Conservation (phyloP, 2,888 invertebrate species). For the Lepidochitona cinerea region DNA sequence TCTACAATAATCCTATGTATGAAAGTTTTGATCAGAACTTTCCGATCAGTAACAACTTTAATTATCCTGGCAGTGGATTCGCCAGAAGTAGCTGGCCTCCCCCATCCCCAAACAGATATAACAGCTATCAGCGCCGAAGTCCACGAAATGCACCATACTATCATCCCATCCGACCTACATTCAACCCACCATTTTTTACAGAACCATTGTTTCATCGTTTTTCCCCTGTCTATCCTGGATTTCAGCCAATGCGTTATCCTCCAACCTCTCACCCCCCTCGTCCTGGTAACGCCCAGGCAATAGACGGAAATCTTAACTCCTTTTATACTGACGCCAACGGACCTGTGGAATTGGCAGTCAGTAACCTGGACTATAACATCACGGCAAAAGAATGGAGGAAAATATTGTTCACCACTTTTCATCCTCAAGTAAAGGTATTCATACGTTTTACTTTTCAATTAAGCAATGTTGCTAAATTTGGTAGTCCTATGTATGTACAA, state of each 20-base stretch:
- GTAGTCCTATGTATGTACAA: too few species aligned
- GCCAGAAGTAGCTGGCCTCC: neutral
- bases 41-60: neutral
- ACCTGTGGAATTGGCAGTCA: constrained; percentile 72
- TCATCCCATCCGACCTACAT: neutral
- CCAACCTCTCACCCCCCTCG: neutral
- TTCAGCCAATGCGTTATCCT: neutral
- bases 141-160: neutral
- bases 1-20: neutral
- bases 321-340: neutral
- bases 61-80: constrained; percentile 10
- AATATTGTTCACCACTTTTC: constrained; percentile 77
- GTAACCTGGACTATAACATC: constrained; percentile 81
- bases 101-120: constrained; percentile 7
- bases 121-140: neutral
- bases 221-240: neutral
- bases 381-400: constrained; percentile 79
- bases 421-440: constrained; percentile 79
- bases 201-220: neutral
- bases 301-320: neutral
- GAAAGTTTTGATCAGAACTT: neutral
- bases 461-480: too few species aligned
- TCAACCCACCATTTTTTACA: neutral
- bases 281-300: neutral
- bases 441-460: too few species aligned